These are phyloP conservation scores for Hiodon alosoides DNA, from an alignment of 2,113 vertebrate genomes.

Conservation along the genomic window DNA sequence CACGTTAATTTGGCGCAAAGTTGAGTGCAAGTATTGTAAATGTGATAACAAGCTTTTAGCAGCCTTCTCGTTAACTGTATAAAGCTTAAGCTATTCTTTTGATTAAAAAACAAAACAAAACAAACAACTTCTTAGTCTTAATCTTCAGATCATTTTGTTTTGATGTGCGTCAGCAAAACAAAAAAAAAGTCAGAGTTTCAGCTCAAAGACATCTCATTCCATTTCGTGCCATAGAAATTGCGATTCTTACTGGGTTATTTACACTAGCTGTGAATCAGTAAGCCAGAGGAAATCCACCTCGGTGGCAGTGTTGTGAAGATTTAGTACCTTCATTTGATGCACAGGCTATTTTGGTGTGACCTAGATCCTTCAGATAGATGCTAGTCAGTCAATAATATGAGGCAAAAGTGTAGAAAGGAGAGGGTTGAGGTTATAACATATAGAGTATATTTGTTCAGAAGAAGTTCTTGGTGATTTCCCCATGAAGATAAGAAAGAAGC, in stretches of 20 bases:
- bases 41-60: too few relatives aligned
- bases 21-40: too few relatives aligned
- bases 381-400: background rate
- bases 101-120: background rate
- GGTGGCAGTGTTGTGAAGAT: background rate
- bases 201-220: background rate
- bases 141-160: background rate
- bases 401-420: background rate
- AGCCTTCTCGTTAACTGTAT: too few relatives aligned
- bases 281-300: background rate
- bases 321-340: background rate
- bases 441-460: background rate
- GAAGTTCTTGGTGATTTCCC: background rate
- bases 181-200: background rate
- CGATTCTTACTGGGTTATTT: background rate
- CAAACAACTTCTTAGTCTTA: background rate
- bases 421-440: background rate
- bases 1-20: too few relatives aligned
- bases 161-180: slow-evolving; percentile 13
- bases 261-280: background rate
- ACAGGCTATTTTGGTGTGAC: slow-evolving; percentile 1
- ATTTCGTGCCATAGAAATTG: background rate
- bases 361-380: background rate
- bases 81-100: too few relatives aligned
- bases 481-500: too few relatives aligned